Evolutionary conservation across 2,113 vertebrate genomes (phyloP).

Genomic region (Platichthys stellatus): DNA sequence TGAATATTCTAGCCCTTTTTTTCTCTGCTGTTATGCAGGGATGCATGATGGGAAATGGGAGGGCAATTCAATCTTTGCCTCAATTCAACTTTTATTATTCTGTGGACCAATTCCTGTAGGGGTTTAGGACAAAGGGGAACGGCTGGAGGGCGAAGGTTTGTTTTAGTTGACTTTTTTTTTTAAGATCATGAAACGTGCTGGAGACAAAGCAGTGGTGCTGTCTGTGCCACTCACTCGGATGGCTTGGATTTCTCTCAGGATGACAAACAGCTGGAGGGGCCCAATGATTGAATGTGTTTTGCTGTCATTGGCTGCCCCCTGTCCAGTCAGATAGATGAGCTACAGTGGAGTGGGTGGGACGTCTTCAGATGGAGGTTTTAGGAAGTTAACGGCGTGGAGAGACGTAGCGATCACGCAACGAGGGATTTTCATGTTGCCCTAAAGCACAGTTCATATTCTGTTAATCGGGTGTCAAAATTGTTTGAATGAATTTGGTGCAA

Average conservation of each 20-base stretch:
- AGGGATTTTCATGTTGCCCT: conserved; percentile 57
- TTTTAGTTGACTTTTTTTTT: conserved; percentile 77
- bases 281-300: conserved; percentile 84
- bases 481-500: conserved; percentile 7
- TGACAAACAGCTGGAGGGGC: conserved; percentile 72
- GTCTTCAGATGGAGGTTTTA: conserved; percentile 57
- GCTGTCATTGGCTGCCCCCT: conserved; percentile 75
- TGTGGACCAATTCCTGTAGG: conserved; percentile 94
- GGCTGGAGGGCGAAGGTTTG: conserved; percentile 39
- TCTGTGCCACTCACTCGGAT: conserved; percentile 71
- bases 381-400: conserved; percentile 18
- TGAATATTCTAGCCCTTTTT: conserved; percentile 63
- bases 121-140: conserved; percentile 56
- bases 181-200: conserved; percentile 70
- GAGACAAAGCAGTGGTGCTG: conserved; percentile 37
- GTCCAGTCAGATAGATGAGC: conserved; percentile 68
- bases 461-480: neutral
- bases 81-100: conserved; percentile 80
- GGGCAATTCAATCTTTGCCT: conserved; percentile 53
- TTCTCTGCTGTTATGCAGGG: conserved; percentile 69
- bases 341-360: conserved; percentile 60
- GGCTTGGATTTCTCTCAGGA: conserved; percentile 82
- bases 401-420: conserved; percentile 34
- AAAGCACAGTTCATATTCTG: conserved; percentile 57
- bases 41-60: conserved; percentile 67